Base-by-base conservation (phyloP, 2,888 invertebrate species). In the Parnassius mnemosyne region DNA sequence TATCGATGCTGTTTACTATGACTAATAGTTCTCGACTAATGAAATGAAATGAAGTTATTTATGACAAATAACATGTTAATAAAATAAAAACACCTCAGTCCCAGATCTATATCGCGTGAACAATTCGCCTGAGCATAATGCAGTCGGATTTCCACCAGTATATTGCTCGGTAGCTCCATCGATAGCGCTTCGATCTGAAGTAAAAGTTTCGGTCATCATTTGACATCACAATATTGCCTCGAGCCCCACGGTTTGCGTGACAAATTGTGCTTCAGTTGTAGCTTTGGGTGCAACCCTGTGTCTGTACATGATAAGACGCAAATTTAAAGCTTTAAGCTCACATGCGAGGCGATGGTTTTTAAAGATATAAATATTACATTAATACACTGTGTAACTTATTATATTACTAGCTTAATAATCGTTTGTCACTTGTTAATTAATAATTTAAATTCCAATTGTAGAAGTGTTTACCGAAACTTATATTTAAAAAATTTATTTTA, bases 171-270 rank as follows among this genome's bases (percentile, higher is more conserved):
- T 3, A 13, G 49, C 49, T 9, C 49, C 49, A 49, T 49, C 49
- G 49, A 49, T 49, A 13, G 13, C 49, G 49, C 49, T 49, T 49
- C 16, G 49, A 49, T 49, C 49, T 10, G 49, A 49, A 11, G 43
- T 11, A 16, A 47, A 49, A 49, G 49, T 49, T 49, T 49, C 13
- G 16, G 9, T 12, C 49, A 49, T 49, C 16, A 49, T 16, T 49
- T 49, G 49, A 49, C 49, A 49, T 49, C 9, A 49, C 49, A 13
- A 9, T 49, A 49, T 49, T 49, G 13, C 49, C 49, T 12, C 49
- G 5, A 16, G 49, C 49, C 13, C 16, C 13, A 49, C 49, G n/a
- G 13, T 9, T 49, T 13, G 49, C 16, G 49, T 49, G 49, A 49
- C 49, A 49, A 49, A 3, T 49, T 10, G 49, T 49, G 49, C 49